These are phyloP conservation scores for Solenopsis invicta DNA, from an alignment of 1,140 invertebrate species.

Conservation along the genomic window DNA sequence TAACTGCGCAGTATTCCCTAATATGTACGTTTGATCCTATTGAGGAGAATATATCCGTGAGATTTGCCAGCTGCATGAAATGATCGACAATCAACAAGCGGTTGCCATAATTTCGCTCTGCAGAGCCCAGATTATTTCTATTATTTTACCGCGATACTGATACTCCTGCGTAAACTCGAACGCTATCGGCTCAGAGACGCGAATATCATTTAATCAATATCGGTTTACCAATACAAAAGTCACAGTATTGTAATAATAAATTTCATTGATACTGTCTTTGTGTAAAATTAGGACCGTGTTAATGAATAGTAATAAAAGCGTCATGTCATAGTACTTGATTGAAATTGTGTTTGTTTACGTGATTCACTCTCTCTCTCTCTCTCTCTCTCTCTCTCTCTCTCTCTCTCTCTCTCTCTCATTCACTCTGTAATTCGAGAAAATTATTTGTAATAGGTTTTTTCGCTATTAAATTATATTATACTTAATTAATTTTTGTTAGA, in stretches of 20 bases:
- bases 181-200: not conserved
- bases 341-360: not conserved
- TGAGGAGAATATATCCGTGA: constrained; percentile 61
- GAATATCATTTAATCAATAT: constrained; percentile 41
- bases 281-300: not conserved
- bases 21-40: constrained; percentile 63
- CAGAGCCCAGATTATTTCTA: constrained; percentile 44
- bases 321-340: not conserved
- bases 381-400: not conserved
- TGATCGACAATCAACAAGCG: constrained; percentile 51
- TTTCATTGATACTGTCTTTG: not conserved
- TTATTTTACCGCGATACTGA: constrained; percentile 46
- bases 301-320: not conserved
- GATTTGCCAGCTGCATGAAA: constrained; percentile 58
- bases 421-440: not conserved
- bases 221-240: constrained; percentile 2
- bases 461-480: not conserved
- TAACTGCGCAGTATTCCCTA: constrained; percentile 60
- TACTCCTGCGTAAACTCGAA: constrained; percentile 36
- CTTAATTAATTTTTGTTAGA: not conserved
- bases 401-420: too few species aligned
- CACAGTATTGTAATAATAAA: not conserved
- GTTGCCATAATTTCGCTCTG: constrained; percentile 26
- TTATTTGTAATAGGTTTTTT: not conserved
- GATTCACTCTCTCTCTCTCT: not conserved